A percentile compares a stretch with the other conserved stretches of the same genome.
Evolutionary conservation across 1,140 invertebrate species (phyloP).

Genomic region (Chrysopa pallens): DNA sequence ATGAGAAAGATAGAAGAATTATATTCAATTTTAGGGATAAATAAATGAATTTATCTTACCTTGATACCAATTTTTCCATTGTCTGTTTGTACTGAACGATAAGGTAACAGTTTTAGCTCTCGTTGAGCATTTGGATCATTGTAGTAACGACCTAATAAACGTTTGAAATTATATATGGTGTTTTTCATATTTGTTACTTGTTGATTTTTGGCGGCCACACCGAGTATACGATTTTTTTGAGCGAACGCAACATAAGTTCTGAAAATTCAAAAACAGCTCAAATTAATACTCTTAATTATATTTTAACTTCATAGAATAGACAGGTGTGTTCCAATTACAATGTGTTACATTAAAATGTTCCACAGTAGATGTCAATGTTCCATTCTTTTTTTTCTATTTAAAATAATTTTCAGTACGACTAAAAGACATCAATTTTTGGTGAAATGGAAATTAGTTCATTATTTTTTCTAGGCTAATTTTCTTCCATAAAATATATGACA

Average conservation of each 20-base stretch:
- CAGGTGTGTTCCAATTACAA: too few species aligned
- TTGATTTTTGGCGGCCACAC: slow-evolving; percentile 93
- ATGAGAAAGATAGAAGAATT: background rate
- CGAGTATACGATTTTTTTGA: slow-evolving; percentile 78
- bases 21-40: background rate
- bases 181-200: slow-evolving; percentile 95
- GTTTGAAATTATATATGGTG: slow-evolving; percentile 86
- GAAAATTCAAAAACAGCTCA: slow-evolving; percentile 18
- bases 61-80: slow-evolving; percentile 63
- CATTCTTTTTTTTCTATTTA: too few species aligned
- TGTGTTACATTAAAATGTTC: too few species aligned
- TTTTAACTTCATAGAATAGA: too few species aligned
- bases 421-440: too few species aligned
- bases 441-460: too few species aligned
- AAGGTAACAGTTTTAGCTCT: slow-evolving; percentile 62
- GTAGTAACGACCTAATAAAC: slow-evolving; percentile 72
- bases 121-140: slow-evolving; percentile 71
- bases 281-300: too few species aligned
- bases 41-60: slow-evolving; percentile 23
- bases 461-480: too few species aligned
- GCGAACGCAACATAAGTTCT: slow-evolving; percentile 93
- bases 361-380: too few species aligned
- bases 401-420: too few species aligned
- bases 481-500: too few species aligned
- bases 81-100: slow-evolving; percentile 42